Conservation (phyloP, 2,888 invertebrate species). For the Monochamus alternatus region DNA sequence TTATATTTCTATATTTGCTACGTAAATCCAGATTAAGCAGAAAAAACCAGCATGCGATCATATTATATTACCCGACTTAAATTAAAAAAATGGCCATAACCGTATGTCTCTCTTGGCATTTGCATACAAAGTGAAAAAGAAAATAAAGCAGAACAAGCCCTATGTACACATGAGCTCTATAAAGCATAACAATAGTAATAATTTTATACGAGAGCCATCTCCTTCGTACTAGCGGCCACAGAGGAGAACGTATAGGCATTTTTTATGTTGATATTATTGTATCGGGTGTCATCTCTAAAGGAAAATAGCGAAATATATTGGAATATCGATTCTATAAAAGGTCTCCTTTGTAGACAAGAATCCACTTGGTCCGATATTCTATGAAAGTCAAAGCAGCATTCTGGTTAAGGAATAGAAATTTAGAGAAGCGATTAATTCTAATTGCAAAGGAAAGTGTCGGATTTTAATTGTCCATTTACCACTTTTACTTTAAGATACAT, state of each 20-base stretch:
- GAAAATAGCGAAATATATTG: constrained; percentile 11
- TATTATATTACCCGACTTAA: too few species aligned
- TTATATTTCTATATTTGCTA: too few species aligned
- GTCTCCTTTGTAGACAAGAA: background rate
- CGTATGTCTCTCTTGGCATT: too few species aligned
- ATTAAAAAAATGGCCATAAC: too few species aligned
- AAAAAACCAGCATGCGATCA: too few species aligned
- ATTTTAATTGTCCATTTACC: background rate
- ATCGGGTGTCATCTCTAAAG: background rate
- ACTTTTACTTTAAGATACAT: background rate
- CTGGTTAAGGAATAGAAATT: background rate
- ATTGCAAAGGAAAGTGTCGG: background rate
- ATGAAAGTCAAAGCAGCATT: constrained; percentile 12
- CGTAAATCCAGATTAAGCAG: too few species aligned
- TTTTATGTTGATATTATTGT: constrained; percentile 8
- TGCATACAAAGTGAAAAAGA: too few species aligned
- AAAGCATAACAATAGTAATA: background rate
- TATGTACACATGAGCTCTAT: too few species aligned
- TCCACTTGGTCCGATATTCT: constrained; percentile 13
- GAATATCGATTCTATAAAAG: constrained; percentile 13
- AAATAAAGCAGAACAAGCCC: too few species aligned
- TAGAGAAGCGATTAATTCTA: background rate
- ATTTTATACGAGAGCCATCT: background rate
- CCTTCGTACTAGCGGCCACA: background rate
- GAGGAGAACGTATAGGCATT: background rate